Percentiles rank a stretch among this genome's conserved stretches.
These are phyloP conservation scores for Heterotis niloticus DNA, from an alignment of 2,113 vertebrate species.

Conservation along the genomic window DNA sequence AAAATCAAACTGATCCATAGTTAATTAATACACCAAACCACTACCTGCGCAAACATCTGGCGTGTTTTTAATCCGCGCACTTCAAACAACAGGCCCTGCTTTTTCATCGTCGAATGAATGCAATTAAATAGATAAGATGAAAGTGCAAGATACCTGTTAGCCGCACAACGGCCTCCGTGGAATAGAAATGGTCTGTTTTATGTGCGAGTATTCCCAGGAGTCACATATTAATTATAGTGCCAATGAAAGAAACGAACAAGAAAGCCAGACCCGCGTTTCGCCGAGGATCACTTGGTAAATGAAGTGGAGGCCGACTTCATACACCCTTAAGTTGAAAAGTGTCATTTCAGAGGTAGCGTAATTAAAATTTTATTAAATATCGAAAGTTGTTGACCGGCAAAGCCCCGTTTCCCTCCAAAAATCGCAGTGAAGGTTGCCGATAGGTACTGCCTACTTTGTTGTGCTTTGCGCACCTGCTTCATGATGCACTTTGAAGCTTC, in stretches of 20 bases:
- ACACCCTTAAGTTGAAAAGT: no score
- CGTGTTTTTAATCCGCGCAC: not conserved
- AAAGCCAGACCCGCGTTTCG: no score
- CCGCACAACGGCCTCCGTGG: not conserved
- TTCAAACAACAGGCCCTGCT: conserved; percentile 13
- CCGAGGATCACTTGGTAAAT: no score
- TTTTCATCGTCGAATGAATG: conserved; percentile 2
- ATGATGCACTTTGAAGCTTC: not conserved
- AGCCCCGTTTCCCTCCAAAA: no score
- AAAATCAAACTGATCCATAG: conserved; percentile 7
- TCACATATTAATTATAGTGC: not conserved
- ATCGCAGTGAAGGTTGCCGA: no score
- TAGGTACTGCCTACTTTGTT: not conserved
- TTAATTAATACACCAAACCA: not conserved
- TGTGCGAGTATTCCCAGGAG: not conserved
- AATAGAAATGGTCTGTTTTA: not conserved
- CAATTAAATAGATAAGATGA: conserved; percentile 19
- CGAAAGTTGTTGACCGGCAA: no score
- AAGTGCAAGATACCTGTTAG: conserved; percentile 8
- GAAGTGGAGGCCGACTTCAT: no score
- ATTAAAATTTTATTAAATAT: no score
- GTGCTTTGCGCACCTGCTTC: not conserved
- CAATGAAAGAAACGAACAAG: no score
- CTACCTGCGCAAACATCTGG: conserved; percentile 17
- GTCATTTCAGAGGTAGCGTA: no score